phyloP scores from a whole-genome alignment of 2,797 vertebrate genomes.

The Anableps anableps region DNA sequence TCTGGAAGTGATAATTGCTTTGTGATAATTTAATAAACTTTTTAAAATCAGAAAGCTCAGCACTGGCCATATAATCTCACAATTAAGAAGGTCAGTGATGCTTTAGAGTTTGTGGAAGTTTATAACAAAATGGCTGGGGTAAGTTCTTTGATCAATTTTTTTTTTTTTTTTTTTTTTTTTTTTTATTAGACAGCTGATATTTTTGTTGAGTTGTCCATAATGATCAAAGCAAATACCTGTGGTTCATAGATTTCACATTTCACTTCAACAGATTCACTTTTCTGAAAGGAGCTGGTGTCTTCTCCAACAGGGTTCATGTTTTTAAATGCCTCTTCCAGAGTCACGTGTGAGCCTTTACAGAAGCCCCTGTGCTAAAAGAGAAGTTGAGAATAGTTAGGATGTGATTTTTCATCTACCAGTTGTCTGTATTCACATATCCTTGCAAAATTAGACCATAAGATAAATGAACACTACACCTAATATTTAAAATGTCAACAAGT shows the following conservation, averaged over 20 bases:
- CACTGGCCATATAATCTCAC: neutral
- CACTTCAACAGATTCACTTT: slow-evolving; percentile 46
- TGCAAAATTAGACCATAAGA: neutral
- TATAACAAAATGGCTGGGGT: neutral
- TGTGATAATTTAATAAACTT: too few relatives aligned
- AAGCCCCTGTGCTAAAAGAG: slow-evolving; percentile 70
- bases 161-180: neutral
- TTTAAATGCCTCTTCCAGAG: slow-evolving; percentile 48
- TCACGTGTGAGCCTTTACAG: slow-evolving; percentile 65
- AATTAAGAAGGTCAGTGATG: neutral
- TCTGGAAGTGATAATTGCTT: too few relatives aligned
- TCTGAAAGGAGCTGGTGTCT: slow-evolving; percentile 15
- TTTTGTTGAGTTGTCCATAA: neutral
- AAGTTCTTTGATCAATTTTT: neutral
- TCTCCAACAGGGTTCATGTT: slow-evolving; percentile 33
- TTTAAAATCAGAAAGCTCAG: too few relatives aligned
- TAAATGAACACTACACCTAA: neutral
- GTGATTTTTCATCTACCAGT: neutral
- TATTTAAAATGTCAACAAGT: neutral
- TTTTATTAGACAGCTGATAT: neutral
- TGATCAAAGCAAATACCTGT: slow-evolving; percentile 50
- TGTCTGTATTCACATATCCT: neutral
- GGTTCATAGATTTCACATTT: slow-evolving; percentile 76
- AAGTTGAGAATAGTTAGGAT: neutral
- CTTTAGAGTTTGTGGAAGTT: neutral